Conservation (phyloP, 2,888 invertebrate species). For the Gari tellinella region DNA sequence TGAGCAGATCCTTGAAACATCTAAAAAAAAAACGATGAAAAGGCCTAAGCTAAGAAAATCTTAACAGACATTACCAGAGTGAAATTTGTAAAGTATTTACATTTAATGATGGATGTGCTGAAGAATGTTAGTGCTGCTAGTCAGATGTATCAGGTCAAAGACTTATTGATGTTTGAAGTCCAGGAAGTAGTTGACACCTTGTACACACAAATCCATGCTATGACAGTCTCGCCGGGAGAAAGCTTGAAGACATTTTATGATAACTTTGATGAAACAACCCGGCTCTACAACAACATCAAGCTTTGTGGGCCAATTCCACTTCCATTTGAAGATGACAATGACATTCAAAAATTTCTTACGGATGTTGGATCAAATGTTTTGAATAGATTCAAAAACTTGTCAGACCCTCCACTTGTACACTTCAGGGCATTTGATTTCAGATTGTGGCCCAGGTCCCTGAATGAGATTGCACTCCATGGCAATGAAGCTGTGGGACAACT, state of each 20-base stretch:
- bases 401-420: slow-evolving; percentile 13
- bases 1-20: slow-evolving; percentile 12
- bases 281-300: slow-evolving; percentile 19
- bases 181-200: slow-evolving; percentile 28
- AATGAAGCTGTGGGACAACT: slow-evolving; percentile 6
- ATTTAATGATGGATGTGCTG: slow-evolving; percentile 28
- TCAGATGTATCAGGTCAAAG: slow-evolving; percentile 34
- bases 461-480: slow-evolving; percentile 21
- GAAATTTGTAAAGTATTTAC: slow-evolving; percentile 19
- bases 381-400: slow-evolving; percentile 17
- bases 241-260: slow-evolving; percentile 16
- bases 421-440: slow-evolving; percentile 29
- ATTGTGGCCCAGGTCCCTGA: slow-evolving; percentile 17
- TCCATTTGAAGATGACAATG: slow-evolving; percentile 21
- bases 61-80: slow-evolving; percentile 5
- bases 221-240: slow-evolving; percentile 19
- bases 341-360: slow-evolving; percentile 17
- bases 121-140: slow-evolving; percentile 15
- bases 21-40: slow-evolving; percentile 27
- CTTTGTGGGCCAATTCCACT: slow-evolving; percentile 19
- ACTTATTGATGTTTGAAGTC: slow-evolving; percentile 38
- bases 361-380: slow-evolving; percentile 18
- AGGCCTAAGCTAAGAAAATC: slow-evolving; percentile 16
- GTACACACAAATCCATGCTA: slow-evolving; percentile 22
- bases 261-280: neutral